Evolutionary conservation across 2,113 vertebrate genomes (phyloP).

Genomic region (Pimephales promelas): DNA sequence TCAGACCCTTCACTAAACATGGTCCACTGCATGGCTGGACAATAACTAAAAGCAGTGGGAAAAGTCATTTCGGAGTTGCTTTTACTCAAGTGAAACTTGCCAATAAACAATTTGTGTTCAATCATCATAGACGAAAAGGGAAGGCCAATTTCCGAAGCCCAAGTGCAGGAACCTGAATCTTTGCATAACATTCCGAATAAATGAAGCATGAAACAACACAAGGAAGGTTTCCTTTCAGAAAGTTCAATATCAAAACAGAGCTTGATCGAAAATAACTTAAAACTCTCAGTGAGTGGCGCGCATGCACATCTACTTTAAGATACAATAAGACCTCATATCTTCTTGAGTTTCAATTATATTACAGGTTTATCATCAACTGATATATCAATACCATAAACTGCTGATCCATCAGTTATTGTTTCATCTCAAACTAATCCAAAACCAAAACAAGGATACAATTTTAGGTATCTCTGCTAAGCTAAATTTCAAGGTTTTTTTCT

Average conservation of each 20-base stretch:
- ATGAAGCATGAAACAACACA: neutral
- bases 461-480: neutral
- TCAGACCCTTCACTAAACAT: conserved; percentile 24
- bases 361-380: neutral
- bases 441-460: neutral
- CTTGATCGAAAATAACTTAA: neutral
- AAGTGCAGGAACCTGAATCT: neutral
- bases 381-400: neutral
- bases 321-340: neutral
- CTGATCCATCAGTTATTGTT: neutral
- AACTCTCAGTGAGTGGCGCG: neutral
- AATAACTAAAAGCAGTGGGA: conserved; percentile 13
- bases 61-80: conserved; percentile 1
- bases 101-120: conserved; percentile 4
- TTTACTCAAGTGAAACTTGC: conserved; percentile 4
- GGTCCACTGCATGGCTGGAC: conserved; percentile 9
- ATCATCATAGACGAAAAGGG: neutral
- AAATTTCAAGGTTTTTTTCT: neutral
- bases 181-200: conserved; percentile 14
- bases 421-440: neutral
- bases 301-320: neutral
- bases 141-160: neutral
- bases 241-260: neutral
- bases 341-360: neutral
- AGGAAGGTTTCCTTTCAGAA: neutral